Evolutionary conservation across 2,113 vertebrate species (phyloP), one percentile per base, ranked within the genome.

Genomic region (Megatriorchis doriae): DNA sequence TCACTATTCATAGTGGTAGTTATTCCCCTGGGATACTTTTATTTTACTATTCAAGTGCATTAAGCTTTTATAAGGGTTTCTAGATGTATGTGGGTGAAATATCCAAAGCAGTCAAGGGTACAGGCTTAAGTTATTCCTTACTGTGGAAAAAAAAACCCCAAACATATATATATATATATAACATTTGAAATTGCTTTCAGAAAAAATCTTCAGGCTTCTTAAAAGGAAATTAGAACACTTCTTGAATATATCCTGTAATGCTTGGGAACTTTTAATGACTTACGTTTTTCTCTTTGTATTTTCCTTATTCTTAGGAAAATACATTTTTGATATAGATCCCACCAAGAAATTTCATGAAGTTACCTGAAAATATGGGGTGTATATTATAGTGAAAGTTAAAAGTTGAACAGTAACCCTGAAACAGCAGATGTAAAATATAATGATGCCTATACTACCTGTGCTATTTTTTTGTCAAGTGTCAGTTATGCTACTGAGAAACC

Each of bases 1-100:
- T 97, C 98, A 4, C 70, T 98, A 25, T 98, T 98, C 88, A 53
- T 96, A 78, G 43, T 98, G 59, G 96, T 90, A 13, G 78, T 98
- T 84, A 65, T 97, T 87, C 98, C 97, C 3, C 91, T 98, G 62
- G 70, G 95, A 70, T 95, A 97, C 81, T 72, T 98, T 17, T 97
- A 97, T 91, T 91, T 98, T 42, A 88, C 63, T 50, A 81, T 98
- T 45, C 97, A 98, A 89, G 93, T 97, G 25, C 11, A 36, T 80
- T 80, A 81, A 89, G 16, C 6, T 90, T 92, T 80, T 45, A 38
- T 31, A 62, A 81, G 31, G 9, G 63, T 86, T 93, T 86, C 26
- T 80, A 52, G 62, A 67, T 70, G 10, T 53, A 40, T 65, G 32
- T 59, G 31, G 7, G 26, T 68, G 32, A 58, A 34, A 61, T 67